phyloP scores from a whole-genome alignment of 2,888 invertebrate genomes.

The Melipona beecheii region DNA sequence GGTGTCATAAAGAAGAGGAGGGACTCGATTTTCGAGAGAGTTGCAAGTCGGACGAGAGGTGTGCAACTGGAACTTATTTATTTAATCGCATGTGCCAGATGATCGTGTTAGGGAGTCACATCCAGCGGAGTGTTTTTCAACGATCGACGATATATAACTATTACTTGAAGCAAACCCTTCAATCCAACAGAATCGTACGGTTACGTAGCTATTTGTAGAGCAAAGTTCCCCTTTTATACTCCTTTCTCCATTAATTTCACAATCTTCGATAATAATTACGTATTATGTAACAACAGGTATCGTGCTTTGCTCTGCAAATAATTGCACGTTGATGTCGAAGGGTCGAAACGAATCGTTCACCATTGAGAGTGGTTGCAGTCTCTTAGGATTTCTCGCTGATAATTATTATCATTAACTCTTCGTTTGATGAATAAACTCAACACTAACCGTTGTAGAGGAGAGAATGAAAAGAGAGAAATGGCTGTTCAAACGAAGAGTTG shows the following conservation, averaged over 20 bases:
- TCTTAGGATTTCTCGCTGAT: background rate
- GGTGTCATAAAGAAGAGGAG: background rate
- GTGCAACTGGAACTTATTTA: conserved; percentile 61
- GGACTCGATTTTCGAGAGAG: background rate
- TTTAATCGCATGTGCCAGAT: conserved; percentile 66
- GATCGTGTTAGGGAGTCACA: conserved; percentile 37
- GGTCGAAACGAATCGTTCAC: conserved; percentile 30
- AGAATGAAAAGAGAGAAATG: background rate
- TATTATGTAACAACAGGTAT: background rate
- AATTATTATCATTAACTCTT: conserved; percentile 15
- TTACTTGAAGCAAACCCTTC: conserved; percentile 26
- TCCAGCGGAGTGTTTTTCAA: conserved; percentile 22
- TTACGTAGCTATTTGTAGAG: conserved; percentile 26
- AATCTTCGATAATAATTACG: background rate
- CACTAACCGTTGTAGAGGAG: background rate
- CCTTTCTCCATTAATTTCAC: background rate
- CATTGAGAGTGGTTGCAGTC: conserved; percentile 8
- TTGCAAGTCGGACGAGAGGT: conserved; percentile 29
- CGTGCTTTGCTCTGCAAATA: conserved; percentile 29
- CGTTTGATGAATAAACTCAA: background rate
- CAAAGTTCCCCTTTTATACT: background rate
- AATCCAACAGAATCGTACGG: background rate
- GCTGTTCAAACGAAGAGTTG: background rate
- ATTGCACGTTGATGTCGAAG: background rate
- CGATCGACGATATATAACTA: conserved; percentile 43